Conservation (phyloP, 2,113 vertebrate species). For the Leptobrachium ailaonicum region DNA sequence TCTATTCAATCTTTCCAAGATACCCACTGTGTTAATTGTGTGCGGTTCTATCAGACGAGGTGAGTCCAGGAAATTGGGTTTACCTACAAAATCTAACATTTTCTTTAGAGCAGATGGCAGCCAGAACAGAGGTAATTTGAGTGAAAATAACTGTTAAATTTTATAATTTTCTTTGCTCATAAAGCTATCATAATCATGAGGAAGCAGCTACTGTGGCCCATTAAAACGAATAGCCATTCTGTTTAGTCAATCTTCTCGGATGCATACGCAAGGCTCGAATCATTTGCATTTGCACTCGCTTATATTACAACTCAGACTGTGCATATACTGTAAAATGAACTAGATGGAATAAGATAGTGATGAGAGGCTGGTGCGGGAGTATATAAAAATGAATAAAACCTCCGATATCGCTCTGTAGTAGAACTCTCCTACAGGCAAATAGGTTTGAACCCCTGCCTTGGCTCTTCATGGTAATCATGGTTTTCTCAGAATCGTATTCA, state of each 20-base stretch:
- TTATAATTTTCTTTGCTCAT: slow-evolving; percentile 51
- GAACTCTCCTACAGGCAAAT: too few species aligned
- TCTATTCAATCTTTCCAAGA: background rate
- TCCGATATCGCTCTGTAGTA: too few species aligned
- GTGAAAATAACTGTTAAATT: slow-evolving; percentile 49
- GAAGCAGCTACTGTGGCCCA: slow-evolving; percentile 46
- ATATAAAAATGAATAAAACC: too few species aligned
- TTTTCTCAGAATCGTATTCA: too few species aligned
- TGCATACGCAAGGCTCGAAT: slow-evolving; percentile 3
- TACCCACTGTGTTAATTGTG: background rate
- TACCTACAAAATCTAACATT: slow-evolving; percentile 48
- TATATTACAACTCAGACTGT: slow-evolving; percentile 13
- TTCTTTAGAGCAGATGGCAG: slow-evolving; percentile 51
- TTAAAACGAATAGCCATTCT: slow-evolving; percentile 48
- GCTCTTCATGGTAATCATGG: too few species aligned
- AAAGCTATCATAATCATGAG: slow-evolving; percentile 45
- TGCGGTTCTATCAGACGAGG: slow-evolving; percentile 6
- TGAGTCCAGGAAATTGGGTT: slow-evolving; percentile 31
- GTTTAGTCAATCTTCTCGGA: slow-evolving; percentile 35
- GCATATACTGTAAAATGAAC: background rate
- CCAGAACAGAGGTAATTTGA: slow-evolving; percentile 47
- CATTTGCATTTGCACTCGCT: slow-evolving; percentile 21
- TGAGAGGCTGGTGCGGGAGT: too few species aligned
- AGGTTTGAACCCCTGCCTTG: too few species aligned
- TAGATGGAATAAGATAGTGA: background rate